Base-by-base conservation (phyloP, 2,888 invertebrate genomes). In the Tillus elongatus region DNA sequence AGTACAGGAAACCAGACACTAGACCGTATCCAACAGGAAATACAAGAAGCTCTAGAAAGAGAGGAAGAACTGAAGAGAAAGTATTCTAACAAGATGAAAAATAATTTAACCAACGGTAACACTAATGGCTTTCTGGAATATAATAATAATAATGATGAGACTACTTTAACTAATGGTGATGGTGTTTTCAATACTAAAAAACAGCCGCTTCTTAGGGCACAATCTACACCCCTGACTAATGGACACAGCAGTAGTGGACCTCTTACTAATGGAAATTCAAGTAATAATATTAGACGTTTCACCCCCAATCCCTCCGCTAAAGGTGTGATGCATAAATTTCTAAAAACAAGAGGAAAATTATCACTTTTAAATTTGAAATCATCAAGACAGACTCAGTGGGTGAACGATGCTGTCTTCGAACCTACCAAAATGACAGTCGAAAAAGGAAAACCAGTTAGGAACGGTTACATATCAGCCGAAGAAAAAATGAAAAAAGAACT, bases 1-100 rank as follows among this genome's bases (percentile, higher is more conserved):
- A 45, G 53, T 10, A 49, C 52, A n/a, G 52, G 47, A 29, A 74
- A 80, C 60, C 79, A 80, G 66, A 83, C 83, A 46, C 70, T 85
- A 55, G 75, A 77, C 56, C 77, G 88, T 62, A 88, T 92, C 62
- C 90, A 91, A 67, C 77, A 81, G 58, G 91, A 92, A 73, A 89
- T 92, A 54, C 79, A 82, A 54, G 85, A 87, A 67, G 87, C 86
- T 41, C 81, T 82, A 36, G 79, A 85, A 56, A 73, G 89, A 47
- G 92, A 92, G 65, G 74, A 82, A 56, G 88, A 87, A 58, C 76
- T 90, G 50, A 72, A 77, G 49, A 77, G 75, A 52, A 76, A 75
- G n/a, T 19, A 19, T 19, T 6, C 24, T n/a, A n/a, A n/a, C n/a
- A n/a, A n/a, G n/a, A n/a, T n/a, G n/a, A n/a, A n/a, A n/a, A n/a